Evolutionary conservation across 1,140 invertebrate genomes (phyloP).

Genomic region (Anadara kagoshimensis): DNA sequence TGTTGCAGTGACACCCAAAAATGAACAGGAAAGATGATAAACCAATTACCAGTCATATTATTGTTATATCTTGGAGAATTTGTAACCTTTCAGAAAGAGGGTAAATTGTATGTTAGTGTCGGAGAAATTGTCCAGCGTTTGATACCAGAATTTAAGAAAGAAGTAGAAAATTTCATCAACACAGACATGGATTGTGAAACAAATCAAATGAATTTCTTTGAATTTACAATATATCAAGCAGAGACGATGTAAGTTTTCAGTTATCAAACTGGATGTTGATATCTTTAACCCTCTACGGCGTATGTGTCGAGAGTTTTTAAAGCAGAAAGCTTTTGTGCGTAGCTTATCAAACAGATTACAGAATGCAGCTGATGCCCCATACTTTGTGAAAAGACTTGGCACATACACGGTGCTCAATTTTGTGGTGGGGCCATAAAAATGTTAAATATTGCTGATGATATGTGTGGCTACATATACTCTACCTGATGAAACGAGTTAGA

Average conservation of each 20-base stretch:
- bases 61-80: slow-evolving; percentile 26
- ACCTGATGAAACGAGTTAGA: too few species aligned
- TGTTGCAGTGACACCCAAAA: slow-evolving; percentile 2
- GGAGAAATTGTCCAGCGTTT: slow-evolving; percentile 15
- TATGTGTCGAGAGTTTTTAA: slow-evolving; percentile 18
- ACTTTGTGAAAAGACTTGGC: slow-evolving; percentile 19
- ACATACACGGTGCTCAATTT: slow-evolving; percentile 28
- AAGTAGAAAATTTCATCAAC: slow-evolving; percentile 14
- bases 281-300: slow-evolving; percentile 14
- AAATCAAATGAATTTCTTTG: slow-evolving; percentile 6
- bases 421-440: slow-evolving; percentile 18
- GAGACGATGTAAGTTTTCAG: slow-evolving; percentile 16
- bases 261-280: slow-evolving; percentile 5
- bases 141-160: slow-evolving; percentile 19
- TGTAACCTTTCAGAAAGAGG: slow-evolving; percentile 9
- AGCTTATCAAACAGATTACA: slow-evolving; percentile 2
- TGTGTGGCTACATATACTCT: slow-evolving; percentile 4
- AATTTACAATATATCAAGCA: slow-evolving; percentile 26
- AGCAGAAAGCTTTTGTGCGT: neutral
- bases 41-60: slow-evolving; percentile 9
- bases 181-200: slow-evolving; percentile 10
- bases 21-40: slow-evolving; percentile 13
- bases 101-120: slow-evolving; percentile 26
- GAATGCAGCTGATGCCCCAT: slow-evolving; percentile 22
- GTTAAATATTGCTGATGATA: slow-evolving; percentile 5